Evolutionary conservation across 2,888 invertebrate genomes (phyloP).

Genomic region (Tenthredo distinguenda): DNA sequence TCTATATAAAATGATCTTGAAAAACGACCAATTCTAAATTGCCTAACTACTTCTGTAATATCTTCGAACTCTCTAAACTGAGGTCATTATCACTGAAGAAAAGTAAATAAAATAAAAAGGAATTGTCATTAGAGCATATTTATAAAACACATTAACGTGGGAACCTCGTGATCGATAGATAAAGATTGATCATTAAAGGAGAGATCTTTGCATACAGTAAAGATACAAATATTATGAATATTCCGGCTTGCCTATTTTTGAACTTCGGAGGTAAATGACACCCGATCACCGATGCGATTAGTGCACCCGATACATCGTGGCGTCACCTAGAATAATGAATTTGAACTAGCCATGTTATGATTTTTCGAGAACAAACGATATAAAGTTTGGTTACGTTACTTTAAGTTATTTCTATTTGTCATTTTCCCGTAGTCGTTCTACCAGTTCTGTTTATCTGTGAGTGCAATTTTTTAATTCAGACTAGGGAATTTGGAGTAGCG

Average conservation of each 20-base stretch:
- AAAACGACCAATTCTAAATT: background rate
- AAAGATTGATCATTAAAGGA: background rate
- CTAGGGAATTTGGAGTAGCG: background rate
- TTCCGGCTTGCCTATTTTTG: background rate
- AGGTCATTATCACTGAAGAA: background rate
- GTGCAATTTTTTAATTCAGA: background rate
- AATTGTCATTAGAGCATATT: background rate
- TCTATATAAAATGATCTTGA: background rate
- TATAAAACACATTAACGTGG: background rate
- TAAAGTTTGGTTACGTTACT: background rate
- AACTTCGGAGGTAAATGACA: background rate
- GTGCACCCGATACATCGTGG: background rate
- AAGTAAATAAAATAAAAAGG: background rate
- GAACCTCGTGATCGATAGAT: background rate
- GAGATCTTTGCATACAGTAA: background rate
- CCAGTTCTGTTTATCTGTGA: background rate
- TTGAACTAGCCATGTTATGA: conserved; percentile 6
- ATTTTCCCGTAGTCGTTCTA: background rate
- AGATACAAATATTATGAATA: background rate
- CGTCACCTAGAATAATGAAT: background rate
- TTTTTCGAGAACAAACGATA: conserved; percentile 36
- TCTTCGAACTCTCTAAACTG: background rate
- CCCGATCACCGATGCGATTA: background rate
- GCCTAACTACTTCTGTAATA: background rate
- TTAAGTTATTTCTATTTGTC: conserved; percentile 1